Evolutionary conservation across 2,113 vertebrate genomes (phyloP), one percentile per base, ranked within the genome.

Genomic region (Otis tarda): DNA sequence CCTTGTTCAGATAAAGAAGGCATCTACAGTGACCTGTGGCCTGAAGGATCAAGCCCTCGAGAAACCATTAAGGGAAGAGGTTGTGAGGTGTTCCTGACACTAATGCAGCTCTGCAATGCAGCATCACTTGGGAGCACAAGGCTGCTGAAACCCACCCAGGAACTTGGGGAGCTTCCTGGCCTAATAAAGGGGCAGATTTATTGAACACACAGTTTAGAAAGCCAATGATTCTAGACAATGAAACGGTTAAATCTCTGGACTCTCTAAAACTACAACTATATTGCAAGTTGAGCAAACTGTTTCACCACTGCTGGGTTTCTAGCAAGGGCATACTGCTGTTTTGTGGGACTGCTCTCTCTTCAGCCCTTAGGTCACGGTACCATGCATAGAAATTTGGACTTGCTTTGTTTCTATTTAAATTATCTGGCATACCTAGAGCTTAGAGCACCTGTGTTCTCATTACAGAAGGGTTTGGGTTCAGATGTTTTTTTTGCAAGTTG

Each of bases 81-180:
- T 7, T 82, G 67, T 41, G 84, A 76, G 67, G 14, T 64, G 27
- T 50, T 87, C 47, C 61, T 85, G 74, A 55, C 45, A 28, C 70
- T 37, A 67, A 65, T 73, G 9, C 2, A 1, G 6, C 64, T 71
- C 75, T 73, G 49, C 69, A 65, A 65, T 3, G 23, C 82, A 53
- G 76, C 67, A 33, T 18, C 0, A 0, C 55, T 50, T 49, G 0
- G 0, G 37, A 83, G 50, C 5, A 3, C 2, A 1, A 76, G 33
- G 41, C 57, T 83, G 19, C 59, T 47, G 37, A 37, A 17, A 45
- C 37, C 37, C 2, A 0, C 0, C 15, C 14, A 1, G 52, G 57
- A 37, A 41, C 57, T 35, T 1, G 0, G 39, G 35, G 18, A 83
- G 22, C 69, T 91, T 67, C 64, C 80, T 67, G 47, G 13, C 55